phyloP scores from a whole-genome alignment of 2,113 vertebrate species.

The Oryzias melastigma region DNA sequence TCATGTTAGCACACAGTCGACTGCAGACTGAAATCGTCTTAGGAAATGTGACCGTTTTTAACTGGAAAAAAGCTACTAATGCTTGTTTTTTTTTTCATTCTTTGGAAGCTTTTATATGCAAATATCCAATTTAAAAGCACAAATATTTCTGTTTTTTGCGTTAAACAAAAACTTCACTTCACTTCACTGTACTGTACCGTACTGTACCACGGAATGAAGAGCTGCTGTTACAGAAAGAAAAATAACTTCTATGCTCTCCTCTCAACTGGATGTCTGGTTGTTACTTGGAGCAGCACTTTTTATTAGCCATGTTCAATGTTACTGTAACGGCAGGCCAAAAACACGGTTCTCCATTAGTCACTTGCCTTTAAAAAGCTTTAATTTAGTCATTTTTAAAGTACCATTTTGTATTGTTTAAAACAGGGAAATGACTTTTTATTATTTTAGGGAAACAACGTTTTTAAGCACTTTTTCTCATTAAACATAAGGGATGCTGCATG shows the following conservation, averaged over 20 bases:
- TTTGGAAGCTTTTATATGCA: not conserved
- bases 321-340: constrained; percentile 24
- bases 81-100: not conserved
- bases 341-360: constrained; percentile 8
- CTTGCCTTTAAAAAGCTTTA: constrained; percentile 1
- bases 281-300: constrained; percentile 1
- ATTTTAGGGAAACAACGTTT: not conserved
- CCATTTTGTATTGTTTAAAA: constrained; percentile 17
- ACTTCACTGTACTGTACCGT: not conserved
- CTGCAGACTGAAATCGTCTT: too few relatives aligned
- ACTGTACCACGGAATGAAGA: not conserved
- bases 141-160: too few relatives aligned
- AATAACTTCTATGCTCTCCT: constrained; percentile 15
- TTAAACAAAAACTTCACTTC: not conserved
- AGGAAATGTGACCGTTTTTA: not conserved
- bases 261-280: constrained; percentile 1
- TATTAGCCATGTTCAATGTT: constrained; percentile 29
- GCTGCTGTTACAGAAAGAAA: not conserved
- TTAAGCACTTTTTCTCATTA: not conserved
- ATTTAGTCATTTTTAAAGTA: not conserved
- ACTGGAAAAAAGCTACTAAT: not conserved
- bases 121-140: not conserved
- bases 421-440: not conserved
- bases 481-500: not conserved
- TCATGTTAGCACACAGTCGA: too few relatives aligned